Base-by-base conservation (phyloP, 2,797 vertebrate genomes). In the Hoplostethus atlanticus region DNA sequence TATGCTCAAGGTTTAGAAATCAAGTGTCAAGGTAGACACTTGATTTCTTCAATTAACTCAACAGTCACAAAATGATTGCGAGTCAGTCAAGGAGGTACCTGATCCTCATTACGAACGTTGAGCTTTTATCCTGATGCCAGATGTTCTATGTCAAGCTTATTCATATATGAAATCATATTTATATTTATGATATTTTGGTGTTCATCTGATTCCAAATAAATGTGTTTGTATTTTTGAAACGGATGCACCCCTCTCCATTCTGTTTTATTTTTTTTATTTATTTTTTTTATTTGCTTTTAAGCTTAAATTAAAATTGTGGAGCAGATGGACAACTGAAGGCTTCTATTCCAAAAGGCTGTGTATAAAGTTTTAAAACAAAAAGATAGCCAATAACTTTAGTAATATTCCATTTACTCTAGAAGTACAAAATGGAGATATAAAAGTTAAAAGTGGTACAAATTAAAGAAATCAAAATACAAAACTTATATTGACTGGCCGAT, bases 31-130 rank as follows among this genome's bases (percentile, higher is more conserved):
- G 28, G 61, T 77, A 52, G 48, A 73, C 72, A 46, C 64, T 85
- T n/a, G n/a, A n/a, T n/a, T n/a, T n/a, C n/a, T n/a, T 80, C 77
- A 83, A 65, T 83, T 76, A 81, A 57, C 46, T 68, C 65, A 63
- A 52, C 69, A 57, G 58, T 68, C 11, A 16, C 73, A 55, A 58
- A 71, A 48, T 64, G 54, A 73, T 76, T 55, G 76, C 68, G 46
- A 64, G 42, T 58, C 67, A 64, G 73, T 59, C 68, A 50, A 77
- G 65, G 8, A 17, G 71, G 71, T 56, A 64, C 78, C 36, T 67
- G 55, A 1, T 50, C 0, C 17, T 57, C 67, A 17, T 53, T 17
- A n/a, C 51, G 56, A 6, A 56, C 30, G 59, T 66, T 7, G 13
- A 59, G 34, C 15, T 62, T 55, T 67, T 6, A 38, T 65, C 25